Evolutionary conservation across 2,888 invertebrate genomes (phyloP), one percentile per base, ranked within the genome.

Genomic region (Synergus itoensis): DNA sequence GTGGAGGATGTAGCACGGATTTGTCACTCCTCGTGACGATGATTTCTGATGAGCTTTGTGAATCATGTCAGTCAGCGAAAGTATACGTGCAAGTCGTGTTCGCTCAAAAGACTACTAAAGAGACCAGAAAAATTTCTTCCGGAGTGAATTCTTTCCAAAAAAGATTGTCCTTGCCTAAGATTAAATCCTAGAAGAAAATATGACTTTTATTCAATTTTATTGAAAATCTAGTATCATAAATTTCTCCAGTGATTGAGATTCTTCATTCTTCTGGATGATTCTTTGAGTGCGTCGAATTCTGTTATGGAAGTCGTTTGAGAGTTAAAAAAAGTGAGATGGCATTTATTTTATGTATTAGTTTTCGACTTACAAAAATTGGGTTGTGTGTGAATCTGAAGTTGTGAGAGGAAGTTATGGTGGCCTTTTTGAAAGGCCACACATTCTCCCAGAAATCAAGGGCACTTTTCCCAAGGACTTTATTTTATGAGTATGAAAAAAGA

Each of bases 401-500:
- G 73, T 73, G 36, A 73, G 73, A 73, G 53, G 21, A 69, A 69
- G 45, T 28, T 69, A 53, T 36, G 53, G 73, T 53, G 53, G 36
- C 36, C 45, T 48, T 73, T 73, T 73, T 73, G n/a, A 73, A 73
- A 73, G 53, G 73, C 53, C 73, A 48, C n/a, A 73, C 73, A 73
- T 73, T 73, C 73, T 53, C 73, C 53, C 48, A 73, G 73, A 73
- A 73, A 73, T 73, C 73, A 73, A 73, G 73, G 73, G 53, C 73
- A 73, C 36, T 73, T 36, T 73, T 73, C 16, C n/a, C 73, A 73
- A 73, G 73, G 73, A 53, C 73, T 53, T n/a, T 53, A 73, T 73
- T 73, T 73, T 73, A 73, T 53, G 73, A 53, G 73, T 36, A 48
- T 8, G 48, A 36, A 53, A 53, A 73, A 53, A 53, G 48, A 43